Base-by-base conservation (phyloP, 2,113 vertebrate species). In the Neotragus moschatus region DNA sequence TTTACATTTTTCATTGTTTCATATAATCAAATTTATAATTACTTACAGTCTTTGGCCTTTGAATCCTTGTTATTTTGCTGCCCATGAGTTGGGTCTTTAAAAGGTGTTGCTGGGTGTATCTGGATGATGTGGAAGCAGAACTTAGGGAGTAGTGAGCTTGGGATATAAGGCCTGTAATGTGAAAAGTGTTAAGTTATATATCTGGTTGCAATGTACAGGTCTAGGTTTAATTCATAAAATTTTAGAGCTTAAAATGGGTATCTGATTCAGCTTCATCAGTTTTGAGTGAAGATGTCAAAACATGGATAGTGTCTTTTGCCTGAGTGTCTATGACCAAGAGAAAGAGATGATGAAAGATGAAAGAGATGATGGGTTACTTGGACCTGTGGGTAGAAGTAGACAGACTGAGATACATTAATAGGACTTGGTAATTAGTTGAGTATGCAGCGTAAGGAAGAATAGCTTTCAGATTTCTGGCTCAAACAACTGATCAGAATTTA, bases 41-140 rank as follows among this genome's bases (percentile, higher is more conserved):
- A 98, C 98, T 98, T 95, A 98, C 98, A 55, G 98, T 98, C 97
- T 98, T 99, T 19, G 98, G 96, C 88, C 98, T 97, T 91, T 96
- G 97, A 55, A 92, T 94, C 70, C 93, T 80, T 96, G 15, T 85
- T 91, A 58, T 45, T 30, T 94, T 97, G 39, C 36, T 97, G 25
- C 84, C 73, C 33, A 80, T 92, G 51, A 90, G 25, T 45, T 97
- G 94, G 60, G 82, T 96, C 91, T 95, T 97, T 56, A 95, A 96
- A 94, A 92, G 95, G 51, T 97, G 86, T 23, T 97, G 93, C 33
- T 97, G 93, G 45, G 84, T 61, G 51, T 93, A 55, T 75, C 90
- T 88, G 28, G 97, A 98, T 77, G 73, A 80, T 70, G 91, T 93
- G 51, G 97, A 94, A 96, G 97, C 96, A 85, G 97, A 98, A 90